Evolutionary conservation across 1,140 invertebrate species (phyloP).

Genomic region (Maconellicoccus hirsutus): DNA sequence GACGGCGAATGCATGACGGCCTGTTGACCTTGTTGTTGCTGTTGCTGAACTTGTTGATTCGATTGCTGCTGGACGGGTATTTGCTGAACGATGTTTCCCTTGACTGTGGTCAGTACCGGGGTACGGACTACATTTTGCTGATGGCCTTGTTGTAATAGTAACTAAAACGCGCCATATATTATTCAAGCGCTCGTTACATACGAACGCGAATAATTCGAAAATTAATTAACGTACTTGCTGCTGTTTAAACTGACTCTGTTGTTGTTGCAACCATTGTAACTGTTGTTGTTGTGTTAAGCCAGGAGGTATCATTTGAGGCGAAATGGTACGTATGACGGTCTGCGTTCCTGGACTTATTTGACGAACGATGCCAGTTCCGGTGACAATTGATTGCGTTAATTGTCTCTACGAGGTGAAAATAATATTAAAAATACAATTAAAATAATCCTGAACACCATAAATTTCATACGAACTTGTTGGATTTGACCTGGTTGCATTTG

Average conservation of each 20-base stretch:
- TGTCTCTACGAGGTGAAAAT: not conserved
- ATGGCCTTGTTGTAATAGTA: not conserved
- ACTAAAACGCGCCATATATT: not conserved
- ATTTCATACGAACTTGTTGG: conserved; percentile 8
- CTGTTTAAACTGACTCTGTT: not conserved
- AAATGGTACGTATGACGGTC: not conserved
- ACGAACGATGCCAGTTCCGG: not conserved
- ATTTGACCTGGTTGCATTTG: conserved; percentile 26
- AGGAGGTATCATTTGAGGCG: not conserved
- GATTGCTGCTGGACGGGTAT: conserved; percentile 17
- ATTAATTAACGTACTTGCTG: not conserved
- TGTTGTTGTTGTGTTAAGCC: not conserved
- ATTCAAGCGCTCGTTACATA: too few species aligned
- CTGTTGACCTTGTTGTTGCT: conserved; percentile 11
- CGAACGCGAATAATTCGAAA: too few species aligned
- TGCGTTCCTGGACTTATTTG: not conserved
- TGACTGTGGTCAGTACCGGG: not conserved
- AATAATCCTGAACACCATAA: not conserved
- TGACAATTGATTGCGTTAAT: not conserved
- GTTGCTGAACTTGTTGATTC: too few species aligned
- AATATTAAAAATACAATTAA: not conserved
- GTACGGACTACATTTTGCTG: not conserved
- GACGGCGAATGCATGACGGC: not conserved
- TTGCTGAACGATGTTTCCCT: not conserved
- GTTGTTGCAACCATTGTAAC: not conserved